Base-by-base conservation (phyloP, 2,113 vertebrate species). In the Electrona antarctica region DNA sequence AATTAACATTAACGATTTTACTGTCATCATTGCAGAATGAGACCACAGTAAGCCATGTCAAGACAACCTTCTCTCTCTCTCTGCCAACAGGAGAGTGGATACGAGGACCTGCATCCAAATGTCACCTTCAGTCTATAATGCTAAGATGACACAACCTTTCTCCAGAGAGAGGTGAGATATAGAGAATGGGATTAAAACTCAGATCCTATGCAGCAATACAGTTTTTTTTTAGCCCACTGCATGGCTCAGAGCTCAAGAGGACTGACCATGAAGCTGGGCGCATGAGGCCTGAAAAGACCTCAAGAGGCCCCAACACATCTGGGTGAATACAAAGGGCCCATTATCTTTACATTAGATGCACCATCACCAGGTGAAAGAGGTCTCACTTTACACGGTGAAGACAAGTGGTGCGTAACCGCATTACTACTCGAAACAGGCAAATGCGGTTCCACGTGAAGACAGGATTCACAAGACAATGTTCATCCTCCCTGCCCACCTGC, bases 401-500 rank as follows among this genome's bases (percentile, higher is more conserved):
- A 69, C 74, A 60, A 49, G 28, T 54, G 62, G 48, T 12, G 21
- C 29, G 63, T 64, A 15, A 67, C 41, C 52, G 6, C 65, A 46
- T 52, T 29, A 21, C 15, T 46, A 11, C 45, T 59, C 12, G 6
- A 50, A 8, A 28, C 49, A 51, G 33, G n/a, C 28, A 60, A 62
- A 65, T 21, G 52, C 46, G 9, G 64, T 59, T 62, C 60, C 10
- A 8, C 62, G 7, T 52, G 47, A 14, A 67, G 71, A 49, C 64
- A 15, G 14, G 51, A 51, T 69, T 61, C 46, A 52, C 60, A 64
- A 82, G 79, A 64, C 13, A 3, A 45, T 45, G 3, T 29, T 69
- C 58, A 55, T 14, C 66, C 55, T 45, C 55, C 28, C 49, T 33
- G 29, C 59, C 79, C 84, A 82, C 85, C 89, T 88, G 81, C 84